Base-by-base conservation (phyloP, 2,888 invertebrate species). In the Lasius fuliginosus region DNA sequence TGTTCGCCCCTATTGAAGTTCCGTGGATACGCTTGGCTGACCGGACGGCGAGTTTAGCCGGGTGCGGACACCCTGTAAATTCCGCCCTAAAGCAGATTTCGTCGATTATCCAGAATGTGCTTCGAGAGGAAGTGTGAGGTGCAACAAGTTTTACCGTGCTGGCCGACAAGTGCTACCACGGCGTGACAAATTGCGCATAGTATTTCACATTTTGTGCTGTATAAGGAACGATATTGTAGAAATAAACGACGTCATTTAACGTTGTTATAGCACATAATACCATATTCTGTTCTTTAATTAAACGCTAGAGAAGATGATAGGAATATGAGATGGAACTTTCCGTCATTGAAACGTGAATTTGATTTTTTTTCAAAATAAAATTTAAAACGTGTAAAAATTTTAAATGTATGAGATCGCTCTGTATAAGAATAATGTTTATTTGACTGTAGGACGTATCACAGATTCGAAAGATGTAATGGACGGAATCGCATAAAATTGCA, bases 81-180 rank as follows among this genome's bases (percentile, higher is more conserved):
- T 77, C 56, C 68, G 68, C 68, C 77, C 68, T 77, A 77, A 68
- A 77, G 77, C 77, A 77, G 77, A 77, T 77, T 77, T 68, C 42
- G 77, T 77, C 77, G 68, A 77, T 77, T 77, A 77, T 77, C 76
- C 68, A 5, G 77, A 68, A 77, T 77, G 30, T 53, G 77, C 77
- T 40, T 40, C 67, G 67, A 46, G 67, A 67, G 68, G 30, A 56
- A 68, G 68, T 68, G n/a, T 77, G 77, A 42, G 77, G 68, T 77
- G 77, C 77, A 77, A 77, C 77, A 77, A 77, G 77, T 77, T 77
- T 77, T 77, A 77, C 40, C 68, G n/a, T 42, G 68, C 68, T n/a
- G 30, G 68, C 30, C 77, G 77, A 77, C 68, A 46, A 77, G 77
- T 58, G 77, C 56, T 68, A 77, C 68, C 68, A n/a, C 42, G 56